Evolutionary conservation across 2,113 vertebrate species (phyloP), one percentile per base, ranked within the genome.

Genomic region (Promerops cafer): DNA sequence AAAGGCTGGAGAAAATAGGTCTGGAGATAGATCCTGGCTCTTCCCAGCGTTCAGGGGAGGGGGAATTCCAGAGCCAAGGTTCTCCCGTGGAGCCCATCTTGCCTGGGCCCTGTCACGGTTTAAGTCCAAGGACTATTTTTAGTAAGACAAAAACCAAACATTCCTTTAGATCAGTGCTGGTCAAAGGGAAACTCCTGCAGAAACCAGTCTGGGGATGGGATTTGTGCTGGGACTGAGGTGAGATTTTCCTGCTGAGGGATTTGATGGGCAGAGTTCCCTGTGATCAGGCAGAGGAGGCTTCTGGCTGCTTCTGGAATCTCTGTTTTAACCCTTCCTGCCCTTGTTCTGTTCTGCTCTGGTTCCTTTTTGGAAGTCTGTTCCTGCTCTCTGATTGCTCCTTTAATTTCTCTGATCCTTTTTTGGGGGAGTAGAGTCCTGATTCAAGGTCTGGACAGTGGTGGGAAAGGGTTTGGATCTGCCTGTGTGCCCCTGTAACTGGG

Each of bases 41-140:
- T 40, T 40, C 18, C 4, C 77, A 31, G 35, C 23, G 2, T 31
- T 31, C 78, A 16, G 39, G 2, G 22, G 18, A 52, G 40, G 7
- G 11, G 12, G 39, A 83, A 45, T 76, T 71, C 68, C 77, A 39
- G 72, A 14, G 49, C 79, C 0, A 1, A 65, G 93, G 13, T 42
- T 82, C n/a, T 72, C 50, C 83, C 50, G 0, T 11, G 0, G 49
- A 60, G 49, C 89, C 12, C 61, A 3, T 61, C 89, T 11, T 24
- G 44, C 54, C 47, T 16, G 9, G 6, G 20, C 49, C 30, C 27
- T 0, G 0, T 12, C 39, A 22, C 0, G 4, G 63, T 78, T 70
- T 21, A 13, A 70, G 37, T 66, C 40, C 61, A 37, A 57, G 61
- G 70, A 21, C 9, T 78, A 54, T 65, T 49, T 91, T 76, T 68